Evolutionary conservation across 2,113 vertebrate species (phyloP).

Genomic region (Ailuropoda melanoleuca): DNA sequence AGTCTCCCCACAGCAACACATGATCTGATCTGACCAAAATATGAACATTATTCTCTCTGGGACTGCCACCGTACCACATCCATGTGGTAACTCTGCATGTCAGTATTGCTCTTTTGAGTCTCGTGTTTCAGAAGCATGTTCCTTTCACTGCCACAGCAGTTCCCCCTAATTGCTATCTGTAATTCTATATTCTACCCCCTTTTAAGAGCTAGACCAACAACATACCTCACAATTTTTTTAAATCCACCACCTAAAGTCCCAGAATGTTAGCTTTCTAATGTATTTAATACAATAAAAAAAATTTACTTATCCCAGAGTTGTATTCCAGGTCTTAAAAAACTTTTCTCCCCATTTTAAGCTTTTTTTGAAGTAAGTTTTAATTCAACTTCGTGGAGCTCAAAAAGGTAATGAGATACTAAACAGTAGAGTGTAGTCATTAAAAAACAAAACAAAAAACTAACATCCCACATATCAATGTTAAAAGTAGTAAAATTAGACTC

Average conservation of each 20-base stretch:
- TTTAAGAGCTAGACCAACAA: conserved; percentile 48
- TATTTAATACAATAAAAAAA: conserved; percentile 23
- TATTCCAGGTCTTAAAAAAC: conserved; percentile 4
- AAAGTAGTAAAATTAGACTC: conserved; percentile 29
- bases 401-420: conserved; percentile 1
- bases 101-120: conserved; percentile 38
- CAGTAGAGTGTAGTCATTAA: background rate
- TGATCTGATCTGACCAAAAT: conserved; percentile 14
- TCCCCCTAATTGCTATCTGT: conserved; percentile 70
- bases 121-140: conserved; percentile 67
- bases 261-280: conserved; percentile 33
- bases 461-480: background rate
- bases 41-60: conserved; percentile 35
- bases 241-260: conserved; percentile 54
- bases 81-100: background rate
- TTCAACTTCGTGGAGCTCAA: background rate
- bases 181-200: conserved; percentile 68
- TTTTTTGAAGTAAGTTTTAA: conserved; percentile 14
- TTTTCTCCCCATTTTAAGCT: background rate
- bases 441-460: background rate
- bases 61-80: background rate
- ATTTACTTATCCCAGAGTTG: background rate
- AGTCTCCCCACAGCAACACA: background rate
- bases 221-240: conserved; percentile 51
- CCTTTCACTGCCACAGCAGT: conserved; percentile 62